Evolutionary conservation across 2,888 invertebrate species (phyloP).

Genomic region (Eurytoma adleriae): DNA sequence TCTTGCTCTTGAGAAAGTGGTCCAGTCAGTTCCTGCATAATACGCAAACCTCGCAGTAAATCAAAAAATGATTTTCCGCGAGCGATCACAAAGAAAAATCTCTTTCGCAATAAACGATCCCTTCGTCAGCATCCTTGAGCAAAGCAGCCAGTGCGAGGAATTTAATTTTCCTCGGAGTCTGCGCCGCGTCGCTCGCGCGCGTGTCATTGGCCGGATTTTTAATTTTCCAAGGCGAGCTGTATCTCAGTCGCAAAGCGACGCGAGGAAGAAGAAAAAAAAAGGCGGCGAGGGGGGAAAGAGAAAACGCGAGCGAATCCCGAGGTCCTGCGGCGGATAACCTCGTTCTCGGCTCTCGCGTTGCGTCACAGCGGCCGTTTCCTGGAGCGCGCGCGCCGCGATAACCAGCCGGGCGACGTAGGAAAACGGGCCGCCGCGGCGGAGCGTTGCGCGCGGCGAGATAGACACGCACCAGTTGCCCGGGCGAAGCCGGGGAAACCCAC

Average conservation of each 20-base stretch:
- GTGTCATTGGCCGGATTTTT: conserved; percentile 37
- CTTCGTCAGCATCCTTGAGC: neutral
- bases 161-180: conserved; percentile 11
- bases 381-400: conserved; percentile 55
- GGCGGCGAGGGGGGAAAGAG: neutral
- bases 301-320: neutral
- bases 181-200: neutral
- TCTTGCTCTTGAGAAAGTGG: too few species aligned
- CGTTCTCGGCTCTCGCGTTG: conserved; percentile 41
- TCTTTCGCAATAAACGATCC: too few species aligned
- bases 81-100: too few species aligned
- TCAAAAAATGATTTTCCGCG: too few species aligned
- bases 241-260: conserved; percentile 28
- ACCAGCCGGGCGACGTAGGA: conserved; percentile 55
- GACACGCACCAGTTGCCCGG: conserved; percentile 63
- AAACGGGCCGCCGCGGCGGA: conserved; percentile 56
- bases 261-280: conserved; percentile 19
- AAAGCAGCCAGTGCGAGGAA: neutral
- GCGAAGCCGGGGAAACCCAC: conserved; percentile 62
- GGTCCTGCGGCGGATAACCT: neutral
- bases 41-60: too few species aligned
- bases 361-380: conserved; percentile 59
- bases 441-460: conserved; percentile 57
- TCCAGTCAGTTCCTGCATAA: too few species aligned
- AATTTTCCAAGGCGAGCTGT: conserved; percentile 30